A percentile compares a stretch with the other conserved stretches of the same genome.
Evolutionary conservation across 2,113 vertebrate species (phyloP).

Genomic region (Strigops habroptila): DNA sequence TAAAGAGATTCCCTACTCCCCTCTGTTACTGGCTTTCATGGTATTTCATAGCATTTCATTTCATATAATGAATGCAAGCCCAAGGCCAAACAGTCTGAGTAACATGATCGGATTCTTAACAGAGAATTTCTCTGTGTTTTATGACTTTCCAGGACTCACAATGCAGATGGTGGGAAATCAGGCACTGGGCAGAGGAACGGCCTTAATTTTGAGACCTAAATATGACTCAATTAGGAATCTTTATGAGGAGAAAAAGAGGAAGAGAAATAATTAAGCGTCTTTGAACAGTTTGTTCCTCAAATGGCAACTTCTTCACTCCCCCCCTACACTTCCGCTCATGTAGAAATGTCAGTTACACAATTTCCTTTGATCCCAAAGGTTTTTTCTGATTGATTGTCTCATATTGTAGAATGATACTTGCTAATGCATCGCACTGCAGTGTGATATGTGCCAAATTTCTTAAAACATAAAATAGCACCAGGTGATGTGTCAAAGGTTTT

Average conservation of each 20-base stretch:
- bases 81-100: background rate
- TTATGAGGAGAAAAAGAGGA: conserved; percentile 12
- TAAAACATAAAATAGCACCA: conserved; percentile 22
- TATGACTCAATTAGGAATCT: conserved; percentile 34
- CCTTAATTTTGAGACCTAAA: conserved; percentile 2
- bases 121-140: conserved; percentile 28
- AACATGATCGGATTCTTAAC: background rate
- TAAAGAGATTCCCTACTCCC: background rate
- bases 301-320: conserved; percentile 41
- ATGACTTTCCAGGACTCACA: background rate
- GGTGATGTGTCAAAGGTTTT: conserved; percentile 33
- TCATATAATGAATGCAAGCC: conserved; percentile 4
- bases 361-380: conserved; percentile 67
- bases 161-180: conserved; percentile 33
- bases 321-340: background rate
- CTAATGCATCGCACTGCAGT: conserved; percentile 35
- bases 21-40: background rate
- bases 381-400: conserved; percentile 63
- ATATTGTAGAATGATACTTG: conserved; percentile 66
- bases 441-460: conserved; percentile 27
- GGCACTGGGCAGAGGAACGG: background rate
- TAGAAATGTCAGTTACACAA: conserved; percentile 63
- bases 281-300: conserved; percentile 40
- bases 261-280: conserved; percentile 61
- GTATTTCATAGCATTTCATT: background rate